Evolutionary conservation across 2,797 vertebrate species (phyloP).

Genomic region (Pangasius macronema): DNA sequence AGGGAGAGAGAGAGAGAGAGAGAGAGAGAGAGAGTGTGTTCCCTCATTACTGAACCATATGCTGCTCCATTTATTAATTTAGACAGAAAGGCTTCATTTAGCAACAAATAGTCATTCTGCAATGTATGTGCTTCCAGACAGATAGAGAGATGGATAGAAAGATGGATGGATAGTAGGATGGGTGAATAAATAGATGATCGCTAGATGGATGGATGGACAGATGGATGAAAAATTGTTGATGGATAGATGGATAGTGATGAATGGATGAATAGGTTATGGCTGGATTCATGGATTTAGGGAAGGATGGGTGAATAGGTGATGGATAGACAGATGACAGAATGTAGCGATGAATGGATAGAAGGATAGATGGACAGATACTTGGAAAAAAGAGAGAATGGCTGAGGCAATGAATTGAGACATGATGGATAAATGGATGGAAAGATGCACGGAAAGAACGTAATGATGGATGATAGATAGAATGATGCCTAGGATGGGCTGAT

Average conservation of each 20-base stretch:
- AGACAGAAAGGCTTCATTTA: not conserved
- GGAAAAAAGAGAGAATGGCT: not conserved
- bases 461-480: not conserved
- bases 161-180: not conserved
- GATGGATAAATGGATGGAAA: not conserved
- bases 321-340: not conserved
- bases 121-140: not conserved
- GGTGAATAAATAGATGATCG: not conserved
- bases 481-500: not conserved
- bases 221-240: not conserved
- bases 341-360: not conserved
- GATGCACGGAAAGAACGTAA: too few species aligned
- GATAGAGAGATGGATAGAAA: not conserved
- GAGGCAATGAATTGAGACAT: not conserved
- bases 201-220: not conserved
- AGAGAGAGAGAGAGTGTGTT: not conserved
- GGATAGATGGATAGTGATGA: not conserved
- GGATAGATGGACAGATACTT: not conserved
- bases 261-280: not conserved
- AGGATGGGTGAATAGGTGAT: not conserved
- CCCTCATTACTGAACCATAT: conserved; percentile 38
- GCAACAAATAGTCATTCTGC: conserved; percentile 1
- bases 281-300: too few species aligned
- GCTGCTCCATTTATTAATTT: conserved; percentile 23
- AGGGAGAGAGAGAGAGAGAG: not conserved